Conservation (phyloP, 1,140 invertebrate species). For the Gryllus bimaculatus region DNA sequence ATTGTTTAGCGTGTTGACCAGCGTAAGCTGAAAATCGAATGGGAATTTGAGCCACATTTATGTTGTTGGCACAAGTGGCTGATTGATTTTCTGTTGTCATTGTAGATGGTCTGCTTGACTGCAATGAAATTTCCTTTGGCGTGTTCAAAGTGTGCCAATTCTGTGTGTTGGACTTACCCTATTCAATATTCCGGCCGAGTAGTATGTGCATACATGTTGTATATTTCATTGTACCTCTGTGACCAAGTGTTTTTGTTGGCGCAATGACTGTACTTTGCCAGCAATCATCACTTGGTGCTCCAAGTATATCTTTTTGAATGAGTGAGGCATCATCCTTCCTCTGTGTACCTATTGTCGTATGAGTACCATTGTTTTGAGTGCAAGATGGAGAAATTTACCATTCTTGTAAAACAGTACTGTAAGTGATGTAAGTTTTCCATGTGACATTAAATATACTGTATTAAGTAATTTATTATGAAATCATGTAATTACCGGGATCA, state of each 20-base stretch:
- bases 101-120: background rate
- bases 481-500: background rate
- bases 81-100: background rate
- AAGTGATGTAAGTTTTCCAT: background rate
- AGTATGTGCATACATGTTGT: background rate
- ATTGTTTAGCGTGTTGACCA: background rate
- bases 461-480: background rate
- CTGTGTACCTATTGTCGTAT: background rate
- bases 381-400: background rate
- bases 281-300: background rate
- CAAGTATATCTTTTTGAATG: background rate
- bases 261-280: background rate
- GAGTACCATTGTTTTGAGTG: background rate
- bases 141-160: slow-evolving; percentile 6
- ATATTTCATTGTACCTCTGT: background rate
- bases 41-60: background rate
- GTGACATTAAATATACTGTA: background rate
- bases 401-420: background rate
- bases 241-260: background rate
- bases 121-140: background rate
- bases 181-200: slow-evolving; percentile 13
- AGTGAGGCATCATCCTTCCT: background rate
- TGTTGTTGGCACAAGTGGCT: background rate
- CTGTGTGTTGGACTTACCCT: slow-evolving; percentile 12
- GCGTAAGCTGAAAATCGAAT: background rate